These are phyloP conservation scores for Laticauda colubrina DNA, from an alignment of 2,113 vertebrate genomes.

Conservation along the genomic window DNA sequence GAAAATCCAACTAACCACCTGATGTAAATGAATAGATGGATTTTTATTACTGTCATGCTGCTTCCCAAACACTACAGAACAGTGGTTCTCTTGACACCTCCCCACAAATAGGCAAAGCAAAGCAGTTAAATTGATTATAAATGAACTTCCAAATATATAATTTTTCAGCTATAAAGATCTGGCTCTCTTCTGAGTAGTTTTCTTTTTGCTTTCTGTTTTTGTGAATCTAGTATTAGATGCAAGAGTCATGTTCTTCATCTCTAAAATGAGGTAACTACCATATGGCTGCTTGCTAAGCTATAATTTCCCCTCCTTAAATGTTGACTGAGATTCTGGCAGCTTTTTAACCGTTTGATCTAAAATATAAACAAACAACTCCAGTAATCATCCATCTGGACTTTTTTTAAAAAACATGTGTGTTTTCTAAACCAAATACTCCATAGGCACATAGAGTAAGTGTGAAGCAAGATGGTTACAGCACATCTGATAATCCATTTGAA, in stretches of 20 bases:
- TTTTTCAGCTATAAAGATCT: neutral
- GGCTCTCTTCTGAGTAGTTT: neutral
- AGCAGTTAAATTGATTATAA: neutral
- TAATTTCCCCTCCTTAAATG: constrained; percentile 44
- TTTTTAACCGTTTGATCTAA: constrained; percentile 44
- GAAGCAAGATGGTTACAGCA: neutral
- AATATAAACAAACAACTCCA: constrained; percentile 55
- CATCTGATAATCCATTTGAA: constrained; percentile 17
- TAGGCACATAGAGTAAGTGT: neutral
- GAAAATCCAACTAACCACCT: neutral
- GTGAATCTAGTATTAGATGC: neutral
- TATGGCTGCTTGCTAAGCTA: constrained; percentile 34
- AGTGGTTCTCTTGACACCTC: neutral
- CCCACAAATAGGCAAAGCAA: neutral
- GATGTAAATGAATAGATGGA: constrained; percentile 31
- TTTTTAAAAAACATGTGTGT: neutral
- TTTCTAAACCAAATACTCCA: constrained; percentile 14
- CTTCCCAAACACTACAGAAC: neutral
- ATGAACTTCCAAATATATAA: neutral
- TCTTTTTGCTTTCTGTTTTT: constrained; percentile 6
- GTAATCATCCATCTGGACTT: constrained; percentile 17
- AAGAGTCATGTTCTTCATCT: constrained; percentile 33
- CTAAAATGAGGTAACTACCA: constrained; percentile 48
- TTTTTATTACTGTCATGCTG: constrained; percentile 28
- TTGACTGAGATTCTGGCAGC: constrained; percentile 51